phyloP scores from a whole-genome alignment of 2,888 invertebrate genomes.

The Bugulina stolonifera region DNA sequence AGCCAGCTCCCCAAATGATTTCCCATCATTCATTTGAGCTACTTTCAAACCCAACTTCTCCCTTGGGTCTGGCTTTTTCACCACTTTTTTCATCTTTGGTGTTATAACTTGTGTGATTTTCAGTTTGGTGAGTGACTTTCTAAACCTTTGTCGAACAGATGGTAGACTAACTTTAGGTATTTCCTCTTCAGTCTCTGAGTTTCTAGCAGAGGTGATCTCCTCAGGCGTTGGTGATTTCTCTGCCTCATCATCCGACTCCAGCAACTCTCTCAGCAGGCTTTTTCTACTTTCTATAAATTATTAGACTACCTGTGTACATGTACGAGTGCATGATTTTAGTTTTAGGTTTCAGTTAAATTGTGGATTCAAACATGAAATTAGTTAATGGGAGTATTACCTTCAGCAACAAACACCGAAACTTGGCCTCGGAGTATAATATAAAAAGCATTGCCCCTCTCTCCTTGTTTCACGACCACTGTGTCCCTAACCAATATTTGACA shows the following conservation, averaged over 20 bases:
- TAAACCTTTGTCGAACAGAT: slow-evolving; percentile 4
- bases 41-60: slow-evolving; percentile 16
- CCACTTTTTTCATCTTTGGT: not conserved
- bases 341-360: too few species aligned
- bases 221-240: slow-evolving; percentile 18
- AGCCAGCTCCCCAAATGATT: slow-evolving; percentile 23
- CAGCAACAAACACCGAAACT: slow-evolving; percentile 16
- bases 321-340: too few species aligned
- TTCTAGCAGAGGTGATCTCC: not conserved
- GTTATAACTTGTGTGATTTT: slow-evolving; percentile 9
- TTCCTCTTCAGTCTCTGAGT: not conserved
- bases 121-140: slow-evolving; percentile 18
- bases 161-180: not conserved
- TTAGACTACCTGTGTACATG: too few species aligned
- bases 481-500: slow-evolving; percentile 15
- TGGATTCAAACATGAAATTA: too few species aligned
- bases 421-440: slow-evolving; percentile 13
- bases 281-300: not conserved
- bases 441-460: slow-evolving; percentile 23
- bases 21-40: slow-evolving; percentile 1
- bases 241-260: slow-evolving; percentile 10
- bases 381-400: too few species aligned
- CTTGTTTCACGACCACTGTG: slow-evolving; percentile 25
- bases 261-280: slow-evolving; percentile 11
- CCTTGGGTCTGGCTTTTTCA: slow-evolving; percentile 14